phyloP scores from a whole-genome alignment of 2,113 vertebrate species.

The Microcebus griseorufus region DNA sequence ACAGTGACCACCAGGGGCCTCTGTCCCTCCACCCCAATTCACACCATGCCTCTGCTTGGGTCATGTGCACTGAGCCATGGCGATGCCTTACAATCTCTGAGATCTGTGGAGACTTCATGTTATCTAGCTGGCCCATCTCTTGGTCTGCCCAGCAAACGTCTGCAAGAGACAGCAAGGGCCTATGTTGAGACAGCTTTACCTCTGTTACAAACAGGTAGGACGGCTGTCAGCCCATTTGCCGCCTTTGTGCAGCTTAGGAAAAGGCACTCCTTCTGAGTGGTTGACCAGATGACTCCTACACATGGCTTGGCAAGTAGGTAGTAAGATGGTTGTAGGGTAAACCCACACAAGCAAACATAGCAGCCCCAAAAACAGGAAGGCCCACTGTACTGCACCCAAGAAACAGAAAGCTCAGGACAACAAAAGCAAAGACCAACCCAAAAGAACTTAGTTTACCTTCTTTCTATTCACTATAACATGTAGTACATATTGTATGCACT shows the following conservation, averaged over 20 bases:
- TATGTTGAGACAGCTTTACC: background rate
- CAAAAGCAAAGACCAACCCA: background rate
- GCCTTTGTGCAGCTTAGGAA: background rate
- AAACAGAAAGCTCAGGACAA: background rate
- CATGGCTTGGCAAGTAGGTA: background rate
- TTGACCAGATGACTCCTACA: background rate
- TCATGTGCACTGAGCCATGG: background rate
- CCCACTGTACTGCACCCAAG: background rate
- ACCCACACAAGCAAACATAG: background rate
- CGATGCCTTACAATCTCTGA: background rate
- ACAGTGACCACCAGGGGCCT: background rate
- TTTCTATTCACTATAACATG: background rate
- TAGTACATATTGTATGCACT: too few relatives aligned
- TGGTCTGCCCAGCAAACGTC: background rate
- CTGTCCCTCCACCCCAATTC: background rate
- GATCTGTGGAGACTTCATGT: background rate
- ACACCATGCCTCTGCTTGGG: background rate
- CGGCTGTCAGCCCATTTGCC: background rate
- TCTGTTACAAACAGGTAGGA: background rate
- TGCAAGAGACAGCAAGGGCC: background rate
- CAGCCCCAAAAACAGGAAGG: background rate
- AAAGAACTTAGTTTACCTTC: background rate
- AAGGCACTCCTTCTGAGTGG: background rate
- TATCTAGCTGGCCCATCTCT: background rate
- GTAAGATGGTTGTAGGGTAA: background rate